Evolutionary conservation across 2,797 vertebrate genomes (phyloP), one percentile per base, ranked within the genome.

Genomic region (Megalops cyprinoides): DNA sequence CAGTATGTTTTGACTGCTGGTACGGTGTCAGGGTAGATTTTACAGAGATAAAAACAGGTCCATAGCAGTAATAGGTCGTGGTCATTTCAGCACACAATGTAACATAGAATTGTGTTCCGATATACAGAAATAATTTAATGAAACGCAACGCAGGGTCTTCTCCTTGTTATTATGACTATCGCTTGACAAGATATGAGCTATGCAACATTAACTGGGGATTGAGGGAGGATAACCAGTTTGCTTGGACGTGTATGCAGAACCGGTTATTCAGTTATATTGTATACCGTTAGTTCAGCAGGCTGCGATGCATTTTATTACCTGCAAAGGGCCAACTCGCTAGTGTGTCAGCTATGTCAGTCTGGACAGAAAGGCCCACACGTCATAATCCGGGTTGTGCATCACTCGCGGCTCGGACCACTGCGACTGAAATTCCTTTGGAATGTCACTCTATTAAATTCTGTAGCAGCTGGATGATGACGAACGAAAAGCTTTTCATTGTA

Each of bases 351-450:
- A 25, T 58, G n/a, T 60, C 67, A 20, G 20, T 10, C 67, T 71
- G 67, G 39, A 42, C 67, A 18, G 20, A 42, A 71, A 71, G 67
- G 67, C 67, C 67, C 67, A 71, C 67, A 44, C 67, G 39, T 71
- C 67, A 71, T 44, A 44, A 71, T 71, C 67, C 39, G 67, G n/a
- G 67, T 71, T 44, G 67, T 71, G 67, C 67, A 44, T 39, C 31
- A 71, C 18, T 71, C 37, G 67, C 67, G 20, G 28, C 62, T 20
- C 37, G 62, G 31, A 39, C 12, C 31, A n/a, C 25, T 28, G 67
- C 20, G 39, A 39, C 44, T 42, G 44, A 23, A 71, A 71, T 71
- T 39, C 23, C 67, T 7, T 10, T 12, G 12, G 14, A 37, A 71
- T 4, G 37, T 71, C 37, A 53, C 14, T 53, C 3, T 3, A 6